phyloP scores from a whole-genome alignment of 2,113 vertebrate genomes.

The Nothoprocta pentlandii region DNA sequence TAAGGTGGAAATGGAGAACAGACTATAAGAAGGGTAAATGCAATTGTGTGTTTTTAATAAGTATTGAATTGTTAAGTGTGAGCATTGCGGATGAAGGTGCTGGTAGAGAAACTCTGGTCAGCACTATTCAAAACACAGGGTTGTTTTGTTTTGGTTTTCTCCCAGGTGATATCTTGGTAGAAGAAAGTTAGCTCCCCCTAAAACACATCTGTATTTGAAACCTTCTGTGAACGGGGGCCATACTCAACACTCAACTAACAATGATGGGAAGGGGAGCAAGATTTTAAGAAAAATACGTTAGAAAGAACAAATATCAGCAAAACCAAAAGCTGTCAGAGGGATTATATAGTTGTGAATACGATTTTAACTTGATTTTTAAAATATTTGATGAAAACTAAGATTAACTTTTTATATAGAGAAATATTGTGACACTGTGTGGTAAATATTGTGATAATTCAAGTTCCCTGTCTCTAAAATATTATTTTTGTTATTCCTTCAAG shows the following conservation, averaged over 20 bases:
- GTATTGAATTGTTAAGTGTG: constrained; percentile 2
- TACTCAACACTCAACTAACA: constrained; percentile 12
- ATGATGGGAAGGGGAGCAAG: constrained; percentile 26
- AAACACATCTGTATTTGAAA: constrained; percentile 46
- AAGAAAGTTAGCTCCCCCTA: constrained; percentile 29
- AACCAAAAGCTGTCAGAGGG: constrained; percentile 79
- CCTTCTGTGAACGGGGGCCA: constrained; percentile 62
- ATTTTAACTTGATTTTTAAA: constrained; percentile 70
- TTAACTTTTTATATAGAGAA: constrained; percentile 66
- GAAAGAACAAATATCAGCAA: constrained; percentile 75
- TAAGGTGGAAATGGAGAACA: constrained; percentile 63
- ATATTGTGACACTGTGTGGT: constrained; percentile 67
- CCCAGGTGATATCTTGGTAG: constrained; percentile 38
- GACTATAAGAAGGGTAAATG: constrained; percentile 39
- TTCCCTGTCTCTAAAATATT: constrained; percentile 64
- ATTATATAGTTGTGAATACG: constrained; percentile 72
- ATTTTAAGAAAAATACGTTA: constrained; percentile 29
- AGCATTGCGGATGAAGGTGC: constrained; percentile 56
- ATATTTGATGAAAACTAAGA: constrained; percentile 74
- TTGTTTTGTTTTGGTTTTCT: constrained; percentile 44
- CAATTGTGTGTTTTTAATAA: constrained; percentile 14
- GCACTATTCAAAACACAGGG: constrained; percentile 58
- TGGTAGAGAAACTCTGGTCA: constrained; percentile 54
- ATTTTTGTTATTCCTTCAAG: constrained; percentile 67
- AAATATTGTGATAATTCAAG: constrained; percentile 70